A percentile compares a stretch with the other conserved stretches of the same genome.
Conservation (phyloP, 2,888 invertebrate species). For the Arrhopalites spinosus region DNA sequence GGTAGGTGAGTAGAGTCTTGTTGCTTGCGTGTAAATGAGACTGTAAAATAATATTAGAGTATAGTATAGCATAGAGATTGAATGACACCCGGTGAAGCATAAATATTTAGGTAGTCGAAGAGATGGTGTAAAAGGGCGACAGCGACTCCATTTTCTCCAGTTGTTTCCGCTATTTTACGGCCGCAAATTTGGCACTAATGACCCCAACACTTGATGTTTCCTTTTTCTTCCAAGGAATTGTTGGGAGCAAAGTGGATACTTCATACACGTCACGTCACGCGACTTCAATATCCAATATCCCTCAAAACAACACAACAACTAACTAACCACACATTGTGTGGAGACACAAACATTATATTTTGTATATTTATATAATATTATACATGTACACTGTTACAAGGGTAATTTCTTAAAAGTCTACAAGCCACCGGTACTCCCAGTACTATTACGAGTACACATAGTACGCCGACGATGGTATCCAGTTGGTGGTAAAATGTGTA, state of each 20-base stretch:
- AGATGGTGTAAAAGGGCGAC: slow-evolving; percentile 32
- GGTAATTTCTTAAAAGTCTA: too few species aligned
- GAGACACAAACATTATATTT: too few species aligned
- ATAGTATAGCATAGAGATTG: slow-evolving; percentile 17
- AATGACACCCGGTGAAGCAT: slow-evolving; percentile 32
- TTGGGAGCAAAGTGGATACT: not conserved
- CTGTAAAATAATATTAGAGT: not conserved
- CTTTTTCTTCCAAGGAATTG: slow-evolving; percentile 34
- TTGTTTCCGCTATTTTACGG: slow-evolving; percentile 53
- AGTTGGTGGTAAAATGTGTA: too few species aligned
- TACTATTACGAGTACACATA: not conserved
- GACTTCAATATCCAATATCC: not conserved
- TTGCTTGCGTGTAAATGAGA: slow-evolving; percentile 33
- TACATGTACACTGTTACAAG: too few species aligned
- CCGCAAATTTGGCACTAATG: slow-evolving; percentile 54
- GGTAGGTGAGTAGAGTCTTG: slow-evolving; percentile 17
- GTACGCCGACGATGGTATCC: not conserved
- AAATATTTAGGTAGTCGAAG: slow-evolving; percentile 28
- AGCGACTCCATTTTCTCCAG: slow-evolving; percentile 14
- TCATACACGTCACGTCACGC: not conserved
- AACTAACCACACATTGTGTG: too few species aligned
- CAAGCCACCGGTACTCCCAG: not conserved
- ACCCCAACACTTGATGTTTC: slow-evolving; percentile 46
- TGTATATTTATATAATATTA: too few species aligned
- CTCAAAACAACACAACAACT: too few species aligned